These are phyloP conservation scores for Euleptes europaea DNA, from an alignment of 2,113 vertebrate genomes.

Conservation along the genomic window DNA sequence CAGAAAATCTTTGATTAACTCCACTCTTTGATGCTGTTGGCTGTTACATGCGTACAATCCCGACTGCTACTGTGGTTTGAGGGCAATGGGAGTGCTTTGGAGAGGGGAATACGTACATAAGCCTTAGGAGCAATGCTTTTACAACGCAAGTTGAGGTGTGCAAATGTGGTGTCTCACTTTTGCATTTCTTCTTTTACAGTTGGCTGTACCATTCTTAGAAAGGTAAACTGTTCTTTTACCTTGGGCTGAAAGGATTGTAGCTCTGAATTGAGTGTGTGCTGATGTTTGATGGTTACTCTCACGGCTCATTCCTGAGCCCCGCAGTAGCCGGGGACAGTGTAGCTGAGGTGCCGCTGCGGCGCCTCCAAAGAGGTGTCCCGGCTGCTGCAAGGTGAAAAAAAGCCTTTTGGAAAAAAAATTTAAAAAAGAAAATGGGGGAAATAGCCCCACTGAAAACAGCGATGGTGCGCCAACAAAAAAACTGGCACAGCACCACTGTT, in stretches of 20 bases:
- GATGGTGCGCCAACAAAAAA: too few species aligned
- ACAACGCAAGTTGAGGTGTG: fast-evolving
- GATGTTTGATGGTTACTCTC: not conserved
- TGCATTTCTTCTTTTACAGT: conserved; percentile 76
- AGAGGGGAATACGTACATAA: not conserved
- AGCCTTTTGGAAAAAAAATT: too few species aligned
- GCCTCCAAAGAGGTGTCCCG: too few species aligned
- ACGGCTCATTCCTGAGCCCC: too few species aligned
- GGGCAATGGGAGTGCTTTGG: not conserved
- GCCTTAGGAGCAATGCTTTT: not conserved
- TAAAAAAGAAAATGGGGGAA: too few species aligned
- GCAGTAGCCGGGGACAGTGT: too few species aligned
- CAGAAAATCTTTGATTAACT: not conserved
- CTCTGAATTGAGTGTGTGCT: not conserved
- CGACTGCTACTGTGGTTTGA: not conserved
- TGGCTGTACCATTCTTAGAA: conserved; percentile 89
- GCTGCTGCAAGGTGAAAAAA: too few species aligned
- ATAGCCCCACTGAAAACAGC: too few species aligned
- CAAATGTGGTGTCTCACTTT: conserved; percentile 38
- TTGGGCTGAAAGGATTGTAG: conserved; percentile 13
- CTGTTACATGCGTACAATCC: not conserved
- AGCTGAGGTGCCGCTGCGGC: too few species aligned
- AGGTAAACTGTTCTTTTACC: conserved; percentile 50
- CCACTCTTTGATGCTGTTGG: not conserved
- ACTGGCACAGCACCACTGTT: too few species aligned